phyloP scores from a whole-genome alignment of 2,797 vertebrate species.

The Erethizon dorsatum region DNA sequence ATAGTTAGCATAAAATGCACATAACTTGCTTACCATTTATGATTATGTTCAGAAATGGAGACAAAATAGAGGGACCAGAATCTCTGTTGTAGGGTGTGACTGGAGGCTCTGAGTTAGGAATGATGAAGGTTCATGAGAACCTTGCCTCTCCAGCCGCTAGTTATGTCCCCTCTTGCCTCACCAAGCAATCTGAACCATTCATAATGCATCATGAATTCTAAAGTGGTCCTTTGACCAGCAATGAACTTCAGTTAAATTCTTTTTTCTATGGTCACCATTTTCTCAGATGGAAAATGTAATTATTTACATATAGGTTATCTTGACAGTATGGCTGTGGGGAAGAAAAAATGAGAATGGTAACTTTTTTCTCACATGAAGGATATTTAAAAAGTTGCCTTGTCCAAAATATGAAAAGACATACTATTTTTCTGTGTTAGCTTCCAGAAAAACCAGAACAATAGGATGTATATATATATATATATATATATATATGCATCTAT shows the following conservation, averaged over 20 bases:
- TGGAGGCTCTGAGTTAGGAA: rapidly evolving
- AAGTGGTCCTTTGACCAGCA: not conserved
- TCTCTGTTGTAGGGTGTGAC: not conserved
- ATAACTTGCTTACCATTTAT: not conserved
- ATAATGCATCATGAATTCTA: not conserved
- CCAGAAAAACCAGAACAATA: not conserved
- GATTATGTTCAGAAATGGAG: not conserved
- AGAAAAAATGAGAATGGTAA: not conserved
- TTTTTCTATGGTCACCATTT: not conserved
- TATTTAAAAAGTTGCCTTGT: not conserved
- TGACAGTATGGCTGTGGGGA: not conserved
- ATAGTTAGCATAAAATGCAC: not conserved
- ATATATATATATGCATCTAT: not conserved
- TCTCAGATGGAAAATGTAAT: not conserved
- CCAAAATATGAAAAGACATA: not conserved
- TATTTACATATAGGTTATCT: not conserved
- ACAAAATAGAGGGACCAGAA: not conserved
- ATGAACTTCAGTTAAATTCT: not conserved
- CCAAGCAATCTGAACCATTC: not conserved
- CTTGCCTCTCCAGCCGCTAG: not conserved
- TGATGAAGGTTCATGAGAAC: not conserved
- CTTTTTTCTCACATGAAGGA: not conserved
- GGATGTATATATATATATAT: not conserved
- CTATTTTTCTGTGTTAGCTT: not conserved
- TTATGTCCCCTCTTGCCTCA: not conserved